Base-by-base conservation (phyloP, 2,888 invertebrate species). In the Drosophila austrosaltans region DNA sequence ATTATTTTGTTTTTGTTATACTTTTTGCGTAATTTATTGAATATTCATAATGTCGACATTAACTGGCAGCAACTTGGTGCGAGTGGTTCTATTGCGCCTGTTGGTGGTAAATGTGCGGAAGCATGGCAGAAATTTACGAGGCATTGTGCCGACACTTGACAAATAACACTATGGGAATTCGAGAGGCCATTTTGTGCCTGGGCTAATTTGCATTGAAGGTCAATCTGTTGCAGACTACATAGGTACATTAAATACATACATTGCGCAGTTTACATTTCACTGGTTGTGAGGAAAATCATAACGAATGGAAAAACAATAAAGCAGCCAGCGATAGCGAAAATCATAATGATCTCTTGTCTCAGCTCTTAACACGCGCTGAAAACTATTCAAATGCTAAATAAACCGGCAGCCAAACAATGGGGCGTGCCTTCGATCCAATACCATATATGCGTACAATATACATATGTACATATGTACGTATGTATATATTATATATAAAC, bases 101-200 rank as follows among this genome's bases (percentile, higher is more conserved):
- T 53, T 39, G 16, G 71, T 63, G 72, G 87, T 88, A 87, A 85
- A 88, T 85, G 89, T 85, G 84, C 85, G 85, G 89, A 85, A 85
- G 79, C 84, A 69, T 63, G 66, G 72, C 63, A 71, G 79, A 67
- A 69, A 79, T 83, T 88, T 88, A 86, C 86, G 79, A 86, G 69
- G 74, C 78, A 83, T 88, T 86, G 81, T 88, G 75, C 70, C 42
- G 54, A 63, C 87, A 72, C 77, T 87, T 82, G 87, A 79, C 77
- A 87, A 79, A 77, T 58, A 59, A 73, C 54, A 42, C 53, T 36
- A 62, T 44, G 61, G 66, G 66, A 66, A 65, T 56, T 40, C n/a
- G 42, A 39, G 53, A 48, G 20, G 20, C 8, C 20, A 48, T 7
- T n/a, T 48, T 25, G 48, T 48, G 40, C 16, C 7, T 28, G 8